Evolutionary conservation across 2,888 invertebrate species (phyloP).

Genomic region (Drosophila mulleri): DNA sequence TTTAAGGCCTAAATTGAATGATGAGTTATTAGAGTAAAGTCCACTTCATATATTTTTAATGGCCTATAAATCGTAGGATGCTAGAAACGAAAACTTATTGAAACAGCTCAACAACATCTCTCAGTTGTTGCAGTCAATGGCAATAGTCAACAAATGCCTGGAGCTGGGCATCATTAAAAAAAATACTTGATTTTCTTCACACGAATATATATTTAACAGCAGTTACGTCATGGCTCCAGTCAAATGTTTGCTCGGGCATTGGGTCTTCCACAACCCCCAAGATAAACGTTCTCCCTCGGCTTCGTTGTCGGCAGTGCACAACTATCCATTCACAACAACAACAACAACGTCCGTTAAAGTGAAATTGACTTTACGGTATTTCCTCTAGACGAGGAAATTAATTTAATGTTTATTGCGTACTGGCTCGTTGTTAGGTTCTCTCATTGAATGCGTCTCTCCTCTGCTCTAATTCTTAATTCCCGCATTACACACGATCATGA

Average conservation of each 20-base stretch:
- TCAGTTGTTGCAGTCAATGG: too few relatives aligned
- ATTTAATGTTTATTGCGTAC: constrained; percentile 50
- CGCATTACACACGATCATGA: background rate
- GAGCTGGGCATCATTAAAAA: too few relatives aligned
- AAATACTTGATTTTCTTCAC: background rate
- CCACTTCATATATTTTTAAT: too few relatives aligned
- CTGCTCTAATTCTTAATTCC: background rate
- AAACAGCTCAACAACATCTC: too few relatives aligned
- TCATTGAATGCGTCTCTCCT: background rate
- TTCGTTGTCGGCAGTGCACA: constrained; percentile 47
- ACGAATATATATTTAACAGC: background rate
- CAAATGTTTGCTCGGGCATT: background rate
- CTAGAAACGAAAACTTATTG: too few relatives aligned
- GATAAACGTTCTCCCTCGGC: background rate
- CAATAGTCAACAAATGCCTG: too few relatives aligned
- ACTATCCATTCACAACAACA: constrained; percentile 15
- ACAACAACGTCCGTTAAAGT: background rate
- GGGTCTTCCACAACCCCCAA: background rate
- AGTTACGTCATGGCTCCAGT: background rate
- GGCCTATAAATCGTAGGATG: too few relatives aligned
- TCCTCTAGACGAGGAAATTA: constrained; percentile 42
- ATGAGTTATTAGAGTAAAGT: too few relatives aligned
- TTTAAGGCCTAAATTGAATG: too few relatives aligned
- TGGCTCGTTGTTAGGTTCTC: background rate
- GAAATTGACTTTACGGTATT: constrained; percentile 36